A percentile compares a stretch with the other conserved stretches of the same genome.
These are phyloP conservation scores for Mesocentrotus franciscanus DNA, from an alignment of 53 echinoderm and acorn worm species.

Conservation along the genomic window DNA sequence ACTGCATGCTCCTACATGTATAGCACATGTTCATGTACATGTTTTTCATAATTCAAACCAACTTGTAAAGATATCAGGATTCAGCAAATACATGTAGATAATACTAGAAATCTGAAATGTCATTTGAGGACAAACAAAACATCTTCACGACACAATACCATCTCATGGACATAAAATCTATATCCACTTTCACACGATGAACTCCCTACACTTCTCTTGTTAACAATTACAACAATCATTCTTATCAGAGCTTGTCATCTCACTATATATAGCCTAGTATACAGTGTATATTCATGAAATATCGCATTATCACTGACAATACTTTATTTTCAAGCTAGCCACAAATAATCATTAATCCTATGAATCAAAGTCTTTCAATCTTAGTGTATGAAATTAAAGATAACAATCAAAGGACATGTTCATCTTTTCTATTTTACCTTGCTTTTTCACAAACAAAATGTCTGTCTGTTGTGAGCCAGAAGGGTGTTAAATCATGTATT, in stretches of 20 bases:
- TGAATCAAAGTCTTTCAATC: neutral
- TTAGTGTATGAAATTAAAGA: neutral
- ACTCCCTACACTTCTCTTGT: neutral
- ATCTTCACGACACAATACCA: neutral
- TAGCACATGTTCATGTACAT: neutral
- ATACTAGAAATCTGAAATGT: neutral
- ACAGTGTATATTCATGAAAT: neutral
- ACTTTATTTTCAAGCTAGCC: neutral
- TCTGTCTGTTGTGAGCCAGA: neutral
- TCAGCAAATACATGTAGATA: neutral
- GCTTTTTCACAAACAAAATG: neutral
- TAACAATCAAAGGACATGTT: neutral
- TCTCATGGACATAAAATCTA: neutral
- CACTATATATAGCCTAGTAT: neutral
- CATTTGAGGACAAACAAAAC: neutral
- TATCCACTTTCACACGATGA: neutral
- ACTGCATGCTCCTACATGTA: neutral
- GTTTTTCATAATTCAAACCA: neutral
- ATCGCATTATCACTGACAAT: neutral
- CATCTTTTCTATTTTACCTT: too few relatives aligned
- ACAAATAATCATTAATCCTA: neutral
- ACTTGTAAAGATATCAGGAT: neutral
- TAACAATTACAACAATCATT: neutral
- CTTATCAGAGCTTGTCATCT: neutral
- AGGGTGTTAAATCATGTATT: too few relatives aligned